Conservation (phyloP, 2,797 vertebrate species). For the Macropodus opercularis region DNA sequence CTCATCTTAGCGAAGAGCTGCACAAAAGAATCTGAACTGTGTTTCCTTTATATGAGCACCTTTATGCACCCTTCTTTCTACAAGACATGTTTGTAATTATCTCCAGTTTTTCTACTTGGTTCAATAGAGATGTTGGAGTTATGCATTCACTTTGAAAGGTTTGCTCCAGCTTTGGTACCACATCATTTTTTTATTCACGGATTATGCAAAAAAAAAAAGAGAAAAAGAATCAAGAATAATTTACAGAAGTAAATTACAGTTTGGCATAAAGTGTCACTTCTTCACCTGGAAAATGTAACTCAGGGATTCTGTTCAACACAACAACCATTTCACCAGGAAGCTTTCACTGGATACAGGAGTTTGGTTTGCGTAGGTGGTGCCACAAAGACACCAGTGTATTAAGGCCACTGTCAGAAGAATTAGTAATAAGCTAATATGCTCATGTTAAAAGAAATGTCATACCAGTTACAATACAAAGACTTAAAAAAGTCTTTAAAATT, state of each 20-base stretch:
- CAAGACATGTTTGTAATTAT: constrained; percentile 64
- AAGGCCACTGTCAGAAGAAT: background rate
- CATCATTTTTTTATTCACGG: constrained; percentile 16
- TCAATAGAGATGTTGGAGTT: constrained; percentile 20
- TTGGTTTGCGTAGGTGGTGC: background rate
- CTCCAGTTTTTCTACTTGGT: constrained; percentile 63
- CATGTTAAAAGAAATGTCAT: background rate
- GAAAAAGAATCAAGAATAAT: constrained; percentile 18
- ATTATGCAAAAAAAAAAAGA: constrained; percentile 65
- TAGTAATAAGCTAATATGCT: background rate
- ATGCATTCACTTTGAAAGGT: constrained; percentile 16
- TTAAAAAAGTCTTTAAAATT: too few relatives aligned
- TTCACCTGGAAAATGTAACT: constrained; percentile 61
- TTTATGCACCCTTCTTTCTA: constrained; percentile 77
- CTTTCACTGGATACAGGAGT: background rate
- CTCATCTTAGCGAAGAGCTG: constrained; percentile 50
- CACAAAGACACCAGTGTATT: background rate
- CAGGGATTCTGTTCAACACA: constrained; percentile 72
- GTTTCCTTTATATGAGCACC: constrained; percentile 76
- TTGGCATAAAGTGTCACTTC: constrained; percentile 36
- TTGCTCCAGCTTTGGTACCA: constrained; percentile 19
- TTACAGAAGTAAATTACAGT: constrained; percentile 11
- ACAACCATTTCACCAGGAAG: constrained; percentile 13
- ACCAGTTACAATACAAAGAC: too few relatives aligned
- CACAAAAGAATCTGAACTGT: constrained; percentile 60